Evolutionary conservation across 2,113 vertebrate genomes (phyloP).

Genomic region (western clawed frog (Xenopus tropicalis)): DNA sequence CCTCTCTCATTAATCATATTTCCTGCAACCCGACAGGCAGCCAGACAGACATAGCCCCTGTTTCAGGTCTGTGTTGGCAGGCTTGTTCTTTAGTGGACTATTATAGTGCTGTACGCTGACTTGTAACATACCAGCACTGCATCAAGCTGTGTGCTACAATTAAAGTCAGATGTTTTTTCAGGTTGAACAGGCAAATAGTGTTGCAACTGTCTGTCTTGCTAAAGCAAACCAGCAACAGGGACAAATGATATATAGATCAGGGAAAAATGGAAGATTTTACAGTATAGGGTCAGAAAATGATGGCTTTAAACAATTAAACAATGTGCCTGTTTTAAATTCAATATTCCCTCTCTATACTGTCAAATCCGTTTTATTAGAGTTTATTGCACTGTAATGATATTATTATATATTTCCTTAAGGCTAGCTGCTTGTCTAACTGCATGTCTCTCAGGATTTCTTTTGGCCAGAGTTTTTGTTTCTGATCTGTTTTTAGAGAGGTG

Average conservation of each 20-base stretch:
- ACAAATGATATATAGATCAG: slow-evolving; percentile 71
- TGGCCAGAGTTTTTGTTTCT: no score
- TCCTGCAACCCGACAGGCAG: slow-evolving; percentile 69
- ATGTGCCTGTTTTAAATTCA: no score
- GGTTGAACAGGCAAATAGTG: slow-evolving; percentile 71
- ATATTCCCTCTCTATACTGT: no score
- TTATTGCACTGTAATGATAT: no score
- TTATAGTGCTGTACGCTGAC: slow-evolving; percentile 73
- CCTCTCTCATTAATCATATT: slow-evolving; percentile 93
- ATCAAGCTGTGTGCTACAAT: slow-evolving; percentile 81
- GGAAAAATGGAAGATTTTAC: slow-evolving; percentile 63
- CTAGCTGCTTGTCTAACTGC: no score
- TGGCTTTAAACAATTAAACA: no score
- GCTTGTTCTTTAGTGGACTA: slow-evolving; percentile 73
- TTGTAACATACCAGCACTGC: slow-evolving; percentile 67
- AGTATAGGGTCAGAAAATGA: no score
- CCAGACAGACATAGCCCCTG: slow-evolving; percentile 66
- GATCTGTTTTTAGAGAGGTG: no score
- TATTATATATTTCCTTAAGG: no score
- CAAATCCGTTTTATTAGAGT: no score
- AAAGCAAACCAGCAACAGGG: slow-evolving; percentile 57
- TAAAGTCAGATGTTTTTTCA: slow-evolving; percentile 77
- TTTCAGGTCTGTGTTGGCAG: slow-evolving; percentile 72
- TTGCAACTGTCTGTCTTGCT: slow-evolving; percentile 75
- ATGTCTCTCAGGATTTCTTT: no score